Evolutionary conservation across 2,888 invertebrate species (phyloP).

Genomic region (Parnassius apollo): DNA sequence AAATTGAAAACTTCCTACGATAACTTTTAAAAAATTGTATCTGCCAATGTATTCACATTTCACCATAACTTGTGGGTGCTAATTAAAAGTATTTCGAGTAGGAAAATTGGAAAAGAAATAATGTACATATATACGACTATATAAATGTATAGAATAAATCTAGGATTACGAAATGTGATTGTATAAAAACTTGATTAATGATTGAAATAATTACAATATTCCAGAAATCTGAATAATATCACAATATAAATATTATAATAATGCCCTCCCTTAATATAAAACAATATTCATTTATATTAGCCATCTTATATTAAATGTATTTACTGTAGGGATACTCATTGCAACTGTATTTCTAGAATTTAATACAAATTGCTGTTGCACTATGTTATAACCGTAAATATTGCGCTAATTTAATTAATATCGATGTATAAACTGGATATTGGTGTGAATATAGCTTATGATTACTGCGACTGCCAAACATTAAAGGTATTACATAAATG

Average conservation of each 20-base stretch:
- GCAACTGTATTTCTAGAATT: not conserved
- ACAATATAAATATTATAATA: too few species aligned
- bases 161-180: not conserved
- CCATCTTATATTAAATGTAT: too few species aligned
- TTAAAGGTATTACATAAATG: slow-evolving; percentile 53
- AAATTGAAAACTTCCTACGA: too few species aligned
- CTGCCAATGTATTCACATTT: not conserved
- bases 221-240: too few species aligned
- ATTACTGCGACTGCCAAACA: slow-evolving; percentile 69
- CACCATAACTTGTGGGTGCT: slow-evolving; percentile 57
- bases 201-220: too few species aligned
- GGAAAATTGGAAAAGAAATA: slow-evolving; percentile 41
- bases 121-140: slow-evolving; percentile 51
- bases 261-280: too few species aligned
- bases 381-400: not conserved
- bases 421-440: not conserved
- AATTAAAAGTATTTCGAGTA: slow-evolving; percentile 47
- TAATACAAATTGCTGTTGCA: not conserved
- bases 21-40: too few species aligned
- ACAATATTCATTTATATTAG: too few species aligned
- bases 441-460: not conserved
- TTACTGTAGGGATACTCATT: too few species aligned
- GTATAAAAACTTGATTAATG: too few species aligned
- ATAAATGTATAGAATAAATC: slow-evolving; percentile 49
- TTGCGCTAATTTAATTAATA: not conserved